A percentile compares a stretch with the other conserved stretches of the same genome.
Conservation (phyloP, 2,113 vertebrate species). For the Dicerorhinus sumatrensis region DNA sequence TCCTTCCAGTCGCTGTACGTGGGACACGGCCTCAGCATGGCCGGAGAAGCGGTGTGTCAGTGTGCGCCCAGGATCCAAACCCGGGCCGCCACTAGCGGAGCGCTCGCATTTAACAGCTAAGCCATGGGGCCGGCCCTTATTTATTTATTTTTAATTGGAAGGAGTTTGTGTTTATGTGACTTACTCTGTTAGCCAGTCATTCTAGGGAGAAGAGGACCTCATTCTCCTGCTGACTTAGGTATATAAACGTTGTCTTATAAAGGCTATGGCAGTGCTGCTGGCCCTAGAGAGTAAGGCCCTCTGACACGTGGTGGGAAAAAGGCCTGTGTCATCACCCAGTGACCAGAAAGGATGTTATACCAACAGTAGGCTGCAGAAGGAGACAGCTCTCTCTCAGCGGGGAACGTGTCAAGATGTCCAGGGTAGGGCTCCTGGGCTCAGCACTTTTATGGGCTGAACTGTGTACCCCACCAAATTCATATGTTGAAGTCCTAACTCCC, state of each 20-base stretch:
- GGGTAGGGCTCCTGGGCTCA: background rate
- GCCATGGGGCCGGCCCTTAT: too few relatives aligned
- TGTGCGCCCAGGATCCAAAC: too few relatives aligned
- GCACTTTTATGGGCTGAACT: background rate
- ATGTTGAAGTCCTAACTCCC: background rate
- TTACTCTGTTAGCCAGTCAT: background rate
- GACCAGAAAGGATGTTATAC: background rate
- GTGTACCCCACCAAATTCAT: background rate
- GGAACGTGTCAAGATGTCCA: background rate
- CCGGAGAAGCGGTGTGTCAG: too few relatives aligned
- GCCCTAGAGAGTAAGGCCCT: background rate
- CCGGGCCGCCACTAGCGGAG: too few relatives aligned
- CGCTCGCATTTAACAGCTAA: too few relatives aligned
- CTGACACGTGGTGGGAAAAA: background rate
- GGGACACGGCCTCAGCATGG: too few relatives aligned
- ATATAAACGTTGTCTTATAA: background rate
- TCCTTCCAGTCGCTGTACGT: too few relatives aligned
- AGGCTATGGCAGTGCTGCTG: background rate
- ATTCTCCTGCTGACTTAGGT: background rate
- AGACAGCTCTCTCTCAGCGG: background rate
- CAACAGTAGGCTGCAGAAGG: background rate
- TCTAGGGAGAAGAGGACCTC: background rate
- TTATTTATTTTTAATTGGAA: background rate
- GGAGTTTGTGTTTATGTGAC: background rate
- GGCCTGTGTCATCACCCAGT: background rate